These are phyloP conservation scores for Glomeris maerens DNA, from an alignment of 1,140 invertebrate species.

Conservation along the genomic window DNA sequence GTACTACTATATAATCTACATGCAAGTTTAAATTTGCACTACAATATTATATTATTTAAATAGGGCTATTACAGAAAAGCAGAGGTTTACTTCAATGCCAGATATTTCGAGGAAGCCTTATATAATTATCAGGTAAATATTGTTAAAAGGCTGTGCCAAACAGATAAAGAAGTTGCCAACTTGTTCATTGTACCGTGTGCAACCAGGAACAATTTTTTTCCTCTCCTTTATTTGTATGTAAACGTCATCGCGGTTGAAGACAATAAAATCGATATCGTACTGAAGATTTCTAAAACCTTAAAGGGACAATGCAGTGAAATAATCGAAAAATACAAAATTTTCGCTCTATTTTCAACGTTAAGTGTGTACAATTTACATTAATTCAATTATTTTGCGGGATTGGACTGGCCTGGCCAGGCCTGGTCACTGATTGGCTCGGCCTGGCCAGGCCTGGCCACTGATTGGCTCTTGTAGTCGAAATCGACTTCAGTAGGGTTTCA, in stretches of 20 bases:
- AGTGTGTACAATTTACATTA: too few species aligned
- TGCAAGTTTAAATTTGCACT: conserved; percentile 10
- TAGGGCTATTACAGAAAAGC: conserved; percentile 66
- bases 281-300: too few species aligned
- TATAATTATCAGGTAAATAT: conserved; percentile 34
- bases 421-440: too few species aligned
- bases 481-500: too few species aligned
- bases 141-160: too few species aligned
- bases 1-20: conserved; percentile 29
- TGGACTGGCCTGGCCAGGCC: too few species aligned
- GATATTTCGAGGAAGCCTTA: conserved; percentile 50
- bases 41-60: conserved; percentile 17
- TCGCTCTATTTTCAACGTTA: too few species aligned
- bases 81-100: conserved; percentile 56
- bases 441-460: too few species aligned
- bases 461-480: too few species aligned
- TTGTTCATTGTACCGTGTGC: background rate
- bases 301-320: too few species aligned
- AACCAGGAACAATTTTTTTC: background rate
- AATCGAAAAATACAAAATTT: too few species aligned
- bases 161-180: background rate
- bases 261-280: background rate
- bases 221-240: background rate
- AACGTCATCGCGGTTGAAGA: background rate
- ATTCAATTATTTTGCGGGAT: too few species aligned